Evolutionary conservation across 2,888 invertebrate genomes (phyloP).

Genomic region (Drosophila nigricruria): DNA sequence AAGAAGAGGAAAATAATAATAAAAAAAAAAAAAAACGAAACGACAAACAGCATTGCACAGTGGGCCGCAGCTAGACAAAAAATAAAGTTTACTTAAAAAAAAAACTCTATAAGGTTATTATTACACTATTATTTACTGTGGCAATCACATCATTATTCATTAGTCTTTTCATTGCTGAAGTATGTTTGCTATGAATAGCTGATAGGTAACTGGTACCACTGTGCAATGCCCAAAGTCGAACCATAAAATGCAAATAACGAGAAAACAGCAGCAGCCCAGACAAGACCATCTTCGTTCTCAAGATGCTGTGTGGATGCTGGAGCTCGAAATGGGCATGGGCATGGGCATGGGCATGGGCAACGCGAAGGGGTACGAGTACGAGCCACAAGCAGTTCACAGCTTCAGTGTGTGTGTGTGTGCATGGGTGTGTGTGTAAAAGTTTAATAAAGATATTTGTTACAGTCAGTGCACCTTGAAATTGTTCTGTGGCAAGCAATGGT

Average conservation of each 20-base stretch:
- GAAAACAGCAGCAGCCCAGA: constrained; percentile 41
- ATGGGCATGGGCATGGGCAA: constrained; percentile 1
- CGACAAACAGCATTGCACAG: constrained; percentile 23
- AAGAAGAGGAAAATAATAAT: neutral
- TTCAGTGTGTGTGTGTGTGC: constrained; percentile 12
- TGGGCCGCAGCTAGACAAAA: neutral
- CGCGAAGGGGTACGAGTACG: constrained; percentile 9
- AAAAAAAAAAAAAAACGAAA: neutral
- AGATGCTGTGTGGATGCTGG: constrained; percentile 27
- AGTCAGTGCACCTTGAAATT: constrained; percentile 76
- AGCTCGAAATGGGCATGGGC: constrained; percentile 1
- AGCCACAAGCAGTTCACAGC: constrained; percentile 20
- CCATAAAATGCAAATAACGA: constrained; percentile 73
- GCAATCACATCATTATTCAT: constrained; percentile 2
- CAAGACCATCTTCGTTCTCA: constrained; percentile 33
- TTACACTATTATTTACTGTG: neutral
- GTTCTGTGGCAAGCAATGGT: constrained; percentile 59
- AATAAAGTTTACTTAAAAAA: neutral
- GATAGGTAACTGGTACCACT: constrained; percentile 26
- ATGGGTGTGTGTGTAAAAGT: constrained; percentile 50
- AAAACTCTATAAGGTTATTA: neutral
- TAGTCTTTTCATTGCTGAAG: neutral
- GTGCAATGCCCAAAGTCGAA: constrained; percentile 43
- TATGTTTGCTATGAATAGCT: neutral
- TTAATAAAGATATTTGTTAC: constrained; percentile 77